Evolutionary conservation across 2,888 invertebrate species (phyloP).

Genomic region (Drosophila planitibia): DNA sequence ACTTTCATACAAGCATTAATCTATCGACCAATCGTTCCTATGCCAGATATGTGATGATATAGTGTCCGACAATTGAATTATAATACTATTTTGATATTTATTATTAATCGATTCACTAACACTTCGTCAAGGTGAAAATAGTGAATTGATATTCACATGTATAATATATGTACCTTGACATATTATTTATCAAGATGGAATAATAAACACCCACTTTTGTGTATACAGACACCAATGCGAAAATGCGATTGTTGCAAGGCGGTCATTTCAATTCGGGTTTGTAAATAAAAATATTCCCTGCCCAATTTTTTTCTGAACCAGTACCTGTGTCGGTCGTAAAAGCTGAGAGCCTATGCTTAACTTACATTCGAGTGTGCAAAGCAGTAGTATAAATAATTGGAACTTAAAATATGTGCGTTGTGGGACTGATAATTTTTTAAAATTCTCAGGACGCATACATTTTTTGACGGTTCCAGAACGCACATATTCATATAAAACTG

Average conservation of each 20-base stretch:
- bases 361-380: background rate
- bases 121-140: background rate
- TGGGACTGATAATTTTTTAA: rapidly evolving
- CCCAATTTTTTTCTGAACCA: background rate
- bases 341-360: background rate
- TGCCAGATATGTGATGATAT: background rate
- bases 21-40: background rate
- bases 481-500: too few relatives aligned
- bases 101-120: background rate
- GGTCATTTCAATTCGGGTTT: background rate
- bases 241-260: background rate
- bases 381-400: background rate
- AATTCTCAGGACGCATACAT: too few relatives aligned
- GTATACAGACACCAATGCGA: background rate
- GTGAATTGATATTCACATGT: background rate
- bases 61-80: background rate
- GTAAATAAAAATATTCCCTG: background rate
- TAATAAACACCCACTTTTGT: background rate
- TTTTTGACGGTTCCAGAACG: too few relatives aligned
- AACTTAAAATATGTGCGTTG: background rate
- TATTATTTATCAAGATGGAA: background rate
- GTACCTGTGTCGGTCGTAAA: background rate
- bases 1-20: background rate
- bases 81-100: background rate
- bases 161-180: background rate